These are phyloP conservation scores for Formicarius rufipectus DNA, from an alignment of 2,113 vertebrate species.

Conservation along the genomic window DNA sequence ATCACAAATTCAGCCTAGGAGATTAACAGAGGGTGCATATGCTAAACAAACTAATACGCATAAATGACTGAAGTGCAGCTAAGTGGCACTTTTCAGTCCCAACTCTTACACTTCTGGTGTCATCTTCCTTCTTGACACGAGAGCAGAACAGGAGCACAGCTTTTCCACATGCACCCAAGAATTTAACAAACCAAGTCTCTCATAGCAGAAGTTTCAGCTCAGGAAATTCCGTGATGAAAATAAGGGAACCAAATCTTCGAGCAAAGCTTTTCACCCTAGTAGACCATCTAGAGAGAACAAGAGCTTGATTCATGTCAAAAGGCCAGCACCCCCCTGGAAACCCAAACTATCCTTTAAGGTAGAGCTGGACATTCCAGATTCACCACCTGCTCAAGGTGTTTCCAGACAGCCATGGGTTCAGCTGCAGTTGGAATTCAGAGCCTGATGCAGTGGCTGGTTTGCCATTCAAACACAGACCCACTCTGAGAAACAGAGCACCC, in stretches of 20 bases:
- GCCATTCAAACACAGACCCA: background rate
- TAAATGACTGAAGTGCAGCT: background rate
- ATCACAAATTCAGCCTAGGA: background rate
- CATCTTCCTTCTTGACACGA: background rate
- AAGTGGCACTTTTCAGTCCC: background rate
- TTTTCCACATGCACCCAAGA: background rate
- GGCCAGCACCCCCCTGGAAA: background rate
- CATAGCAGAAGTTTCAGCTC: background rate
- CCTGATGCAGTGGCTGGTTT: background rate
- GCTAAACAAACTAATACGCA: background rate
- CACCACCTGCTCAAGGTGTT: background rate
- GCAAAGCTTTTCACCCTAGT: fast-evolving
- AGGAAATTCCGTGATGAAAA: background rate
- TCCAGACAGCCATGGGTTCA: background rate
- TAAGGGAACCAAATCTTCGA: background rate
- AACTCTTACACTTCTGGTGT: background rate
- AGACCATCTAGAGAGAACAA: background rate
- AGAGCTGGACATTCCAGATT: background rate
- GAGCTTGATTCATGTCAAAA: fast-evolving
- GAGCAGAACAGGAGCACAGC: background rate
- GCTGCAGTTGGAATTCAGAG: background rate
- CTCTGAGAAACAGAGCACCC: background rate
- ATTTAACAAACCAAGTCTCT: background rate
- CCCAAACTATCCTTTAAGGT: background rate
- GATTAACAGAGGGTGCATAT: background rate